Evolutionary conservation across 2,113 vertebrate species (phyloP).

Genomic region (Eleginops maclovinus): DNA sequence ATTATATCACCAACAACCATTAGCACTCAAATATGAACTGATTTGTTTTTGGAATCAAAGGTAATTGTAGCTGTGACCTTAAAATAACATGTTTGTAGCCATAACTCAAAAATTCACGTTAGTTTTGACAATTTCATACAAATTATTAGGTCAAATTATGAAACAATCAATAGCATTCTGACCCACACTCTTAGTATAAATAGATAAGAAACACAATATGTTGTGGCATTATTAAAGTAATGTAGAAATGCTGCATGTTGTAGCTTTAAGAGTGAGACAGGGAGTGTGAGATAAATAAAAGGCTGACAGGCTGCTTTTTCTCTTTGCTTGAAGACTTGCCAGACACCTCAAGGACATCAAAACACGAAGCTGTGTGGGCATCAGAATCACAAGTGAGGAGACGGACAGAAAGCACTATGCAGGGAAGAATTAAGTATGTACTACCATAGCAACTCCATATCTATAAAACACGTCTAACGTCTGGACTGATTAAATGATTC

Average conservation of each 20-base stretch:
- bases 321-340: conserved; percentile 37
- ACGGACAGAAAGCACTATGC: background rate
- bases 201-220: background rate
- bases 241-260: background rate
- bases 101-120: no score
- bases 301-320: conserved; percentile 36
- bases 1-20: no score
- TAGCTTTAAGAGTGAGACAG: conserved; percentile 11
- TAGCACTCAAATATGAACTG: no score
- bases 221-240: background rate
- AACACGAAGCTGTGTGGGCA: conserved; percentile 51
- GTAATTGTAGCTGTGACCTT: no score
- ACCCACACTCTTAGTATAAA: background rate
- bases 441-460: conserved; percentile 41
- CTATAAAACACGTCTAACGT: background rate
- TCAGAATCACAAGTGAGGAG: conserved; percentile 31
- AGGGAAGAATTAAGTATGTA: background rate
- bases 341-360: conserved; percentile 48
- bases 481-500: conserved; percentile 28
- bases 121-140: no score
- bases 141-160: no score
- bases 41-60: no score
- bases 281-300: conserved; percentile 35
- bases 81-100: no score
- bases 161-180: background rate